phyloP scores from a whole-genome alignment of 2,888 invertebrate genomes.

The Hydrotaea diabolus region DNA sequence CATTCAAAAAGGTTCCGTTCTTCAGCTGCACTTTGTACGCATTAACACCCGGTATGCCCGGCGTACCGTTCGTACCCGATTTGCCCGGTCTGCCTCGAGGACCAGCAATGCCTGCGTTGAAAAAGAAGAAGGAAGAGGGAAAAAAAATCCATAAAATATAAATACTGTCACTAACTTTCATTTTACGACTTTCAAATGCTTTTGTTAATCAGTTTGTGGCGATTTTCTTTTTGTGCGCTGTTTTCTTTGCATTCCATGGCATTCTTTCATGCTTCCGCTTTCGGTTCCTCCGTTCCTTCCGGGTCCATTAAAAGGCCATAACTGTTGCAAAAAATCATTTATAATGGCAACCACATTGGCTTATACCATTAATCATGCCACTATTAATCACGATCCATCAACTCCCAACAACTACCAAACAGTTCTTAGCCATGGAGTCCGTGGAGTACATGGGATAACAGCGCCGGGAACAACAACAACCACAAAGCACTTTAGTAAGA shows the following conservation, averaged over 20 bases:
- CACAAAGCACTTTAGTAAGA: background rate
- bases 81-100: slow-evolving; percentile 88
- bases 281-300: background rate
- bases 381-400: slow-evolving; percentile 60
- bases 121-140: background rate
- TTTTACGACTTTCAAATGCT: background rate
- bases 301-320: slow-evolving; percentile 50
- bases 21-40: slow-evolving; percentile 85
- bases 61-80: slow-evolving; percentile 87
- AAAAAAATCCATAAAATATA: background rate
- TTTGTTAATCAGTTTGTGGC: slow-evolving; percentile 1
- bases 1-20: slow-evolving; percentile 83
- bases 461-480: background rate
- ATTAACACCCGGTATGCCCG: slow-evolving; percentile 91
- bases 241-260: background rate
- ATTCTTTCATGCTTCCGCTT: background rate
- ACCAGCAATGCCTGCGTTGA: slow-evolving; percentile 81
- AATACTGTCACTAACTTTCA: too few species aligned
- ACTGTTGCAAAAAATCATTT: slow-evolving; percentile 55
- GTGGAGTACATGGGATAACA: background rate
- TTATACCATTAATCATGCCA: slow-evolving; percentile 61
- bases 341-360: slow-evolving; percentile 58
- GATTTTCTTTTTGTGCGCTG: background rate
- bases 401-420: background rate
- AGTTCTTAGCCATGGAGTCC: slow-evolving; percentile 8